Evolutionary conservation across 1,140 invertebrate species (phyloP), one percentile per base, ranked within the genome.

Genomic region (Drosophila insularis): DNA sequence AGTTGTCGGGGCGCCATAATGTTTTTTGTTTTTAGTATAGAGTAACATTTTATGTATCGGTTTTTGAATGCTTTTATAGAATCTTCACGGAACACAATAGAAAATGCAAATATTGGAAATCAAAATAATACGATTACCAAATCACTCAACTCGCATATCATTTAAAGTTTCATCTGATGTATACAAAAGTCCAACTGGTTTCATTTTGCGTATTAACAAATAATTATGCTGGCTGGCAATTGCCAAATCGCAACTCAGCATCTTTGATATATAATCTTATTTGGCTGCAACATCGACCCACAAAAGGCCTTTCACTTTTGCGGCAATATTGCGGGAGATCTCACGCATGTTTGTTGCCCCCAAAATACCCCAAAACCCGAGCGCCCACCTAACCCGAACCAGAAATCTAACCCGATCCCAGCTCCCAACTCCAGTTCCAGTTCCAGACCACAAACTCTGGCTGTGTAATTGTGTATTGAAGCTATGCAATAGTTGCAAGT

Each of bases 301-400:
- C 69, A 89, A 27, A 71, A 89, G 69, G 78, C 82, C 82, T 87
- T 87, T 87, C 82, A 87, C 82, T 87, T 89, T 87, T 87, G 72
- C 72, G 63, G 71, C 67, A 86, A 60, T 60, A 39, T 21, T 61
- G 37, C 78, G 63, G 81, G 71, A 79, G 56, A 74, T 78, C 73
- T 71, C 74, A 82, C 80, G 80, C 80, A 82, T 82, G 72, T 35
- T 35, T 61, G 56, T 23, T 19, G 23, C 23, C 8, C 56, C 31
- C 35, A 37, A 37, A 37, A 23, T 5, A 4, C n/a, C 40, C 31
- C 7, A 13, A 21, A 46, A 50, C 21, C 53, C 7, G 11, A 7
- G n/a, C 11, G 31, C n/a, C 35, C 54, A 53, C 13, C 14, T 14
- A 40, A 39, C 17, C 27, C 58, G 50, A 43, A 14, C 46, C 23